Percentiles rank a stretch among this genome's conserved stretches.
phyloP scores from a whole-genome alignment of 2,888 invertebrate genomes.

The Merodon equestris region DNA sequence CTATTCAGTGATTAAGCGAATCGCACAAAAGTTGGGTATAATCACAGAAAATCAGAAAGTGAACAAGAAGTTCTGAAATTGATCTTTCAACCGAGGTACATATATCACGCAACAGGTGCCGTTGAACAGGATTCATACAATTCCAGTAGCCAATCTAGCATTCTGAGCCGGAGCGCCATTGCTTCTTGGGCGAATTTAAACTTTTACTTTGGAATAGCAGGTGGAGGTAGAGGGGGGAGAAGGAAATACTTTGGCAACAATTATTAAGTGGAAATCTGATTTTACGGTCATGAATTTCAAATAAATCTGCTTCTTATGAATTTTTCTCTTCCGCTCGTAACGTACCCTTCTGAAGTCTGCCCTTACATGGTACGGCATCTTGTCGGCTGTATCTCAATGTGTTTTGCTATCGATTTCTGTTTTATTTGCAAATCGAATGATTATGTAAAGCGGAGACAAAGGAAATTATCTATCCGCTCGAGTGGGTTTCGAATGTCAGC shows the following conservation, averaged over 20 bases:
- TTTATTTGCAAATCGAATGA: slow-evolving; percentile 11
- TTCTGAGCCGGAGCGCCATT: no score
- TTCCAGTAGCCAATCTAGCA: no score
- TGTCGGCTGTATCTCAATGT: not conserved
- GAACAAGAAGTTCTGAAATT: slow-evolving; percentile 56
- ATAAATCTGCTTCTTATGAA: slow-evolving; percentile 44
- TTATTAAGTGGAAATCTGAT: slow-evolving; percentile 67
- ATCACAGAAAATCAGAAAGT: slow-evolving; percentile 32
- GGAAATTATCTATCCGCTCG: not conserved
- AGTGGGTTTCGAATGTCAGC: slow-evolving; percentile 18
- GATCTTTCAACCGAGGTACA: slow-evolving; percentile 55
- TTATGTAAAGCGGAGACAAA: slow-evolving; percentile 9
- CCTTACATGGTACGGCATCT: not conserved
- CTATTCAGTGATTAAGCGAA: slow-evolving; percentile 57
- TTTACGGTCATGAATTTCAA: slow-evolving; percentile 65
- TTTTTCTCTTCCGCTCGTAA: slow-evolving; percentile 4
- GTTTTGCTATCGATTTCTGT: slow-evolving; percentile 8
- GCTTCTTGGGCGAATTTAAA: no score
- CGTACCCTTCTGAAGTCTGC: slow-evolving; percentile 1
- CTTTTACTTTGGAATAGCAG: no score
- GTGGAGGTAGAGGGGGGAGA: no score
- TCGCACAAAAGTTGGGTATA: slow-evolving; percentile 17
- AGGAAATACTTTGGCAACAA: slow-evolving; percentile 53
- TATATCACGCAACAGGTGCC: slow-evolving; percentile 60
- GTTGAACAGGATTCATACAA: not conserved